Percentiles rank a stretch among this genome's conserved stretches.
phyloP scores from a whole-genome alignment of 2,113 vertebrate genomes.

The Meriones unguiculatus region DNA sequence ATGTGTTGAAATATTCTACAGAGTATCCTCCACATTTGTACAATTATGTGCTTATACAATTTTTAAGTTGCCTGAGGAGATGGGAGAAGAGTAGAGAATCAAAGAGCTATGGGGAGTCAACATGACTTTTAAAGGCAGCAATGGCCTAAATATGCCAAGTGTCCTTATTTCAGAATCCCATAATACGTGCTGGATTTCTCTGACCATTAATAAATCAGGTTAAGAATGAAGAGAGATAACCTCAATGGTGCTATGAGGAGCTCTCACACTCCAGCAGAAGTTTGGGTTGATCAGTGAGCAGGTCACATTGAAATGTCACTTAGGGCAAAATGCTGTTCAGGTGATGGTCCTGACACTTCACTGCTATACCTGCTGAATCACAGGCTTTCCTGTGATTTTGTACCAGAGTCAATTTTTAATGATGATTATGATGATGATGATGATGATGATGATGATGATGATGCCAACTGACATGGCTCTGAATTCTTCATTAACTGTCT shows the following conservation, averaged over 20 bases:
- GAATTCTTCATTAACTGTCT: conserved; percentile 43
- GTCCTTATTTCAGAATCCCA: not conserved
- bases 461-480: conserved; percentile 17
- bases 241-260: not conserved
- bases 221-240: not conserved
- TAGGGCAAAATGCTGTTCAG: not conserved
- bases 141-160: not conserved
- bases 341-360: not conserved
- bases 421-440: too few species aligned
- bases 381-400: not conserved
- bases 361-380: not conserved
- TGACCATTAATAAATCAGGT: not conserved
- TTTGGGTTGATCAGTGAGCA: not conserved
- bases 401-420: not conserved
- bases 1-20: not conserved
- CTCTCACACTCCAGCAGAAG: not conserved
- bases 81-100: not conserved
- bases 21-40: not conserved
- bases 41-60: not conserved
- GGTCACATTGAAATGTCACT: conserved; percentile 13
- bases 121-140: not conserved
- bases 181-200: not conserved
- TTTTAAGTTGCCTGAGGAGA: not conserved
- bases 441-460: not conserved
- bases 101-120: not conserved